Conservation (phyloP, 2,888 invertebrate genomes). For the Drosophila ezoana region DNA sequence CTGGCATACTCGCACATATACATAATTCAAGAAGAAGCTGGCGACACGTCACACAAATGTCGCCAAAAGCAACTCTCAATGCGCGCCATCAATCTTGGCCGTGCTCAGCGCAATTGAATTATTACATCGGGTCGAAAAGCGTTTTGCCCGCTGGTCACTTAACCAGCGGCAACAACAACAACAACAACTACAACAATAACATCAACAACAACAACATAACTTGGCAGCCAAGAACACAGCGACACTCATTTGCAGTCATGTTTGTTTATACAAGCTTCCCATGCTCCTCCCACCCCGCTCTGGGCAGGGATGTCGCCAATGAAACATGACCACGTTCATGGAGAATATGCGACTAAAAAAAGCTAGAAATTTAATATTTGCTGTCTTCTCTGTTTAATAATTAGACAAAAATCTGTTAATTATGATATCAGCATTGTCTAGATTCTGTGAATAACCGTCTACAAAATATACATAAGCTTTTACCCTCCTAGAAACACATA, state of each 20-base stretch:
- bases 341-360: neutral
- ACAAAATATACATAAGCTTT: no score
- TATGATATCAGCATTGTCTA: no score
- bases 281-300: neutral
- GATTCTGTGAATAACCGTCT: no score
- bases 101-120: slow-evolving; percentile 71
- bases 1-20: slow-evolving; percentile 37
- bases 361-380: neutral
- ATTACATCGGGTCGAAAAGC: slow-evolving; percentile 74
- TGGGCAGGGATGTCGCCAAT: slow-evolving; percentile 33
- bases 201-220: slow-evolving; percentile 16
- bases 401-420: no score
- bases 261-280: slow-evolving; percentile 53
- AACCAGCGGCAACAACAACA: slow-evolving; percentile 52
- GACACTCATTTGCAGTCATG: slow-evolving; percentile 75
- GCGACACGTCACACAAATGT: slow-evolving; percentile 80
- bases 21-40: slow-evolving; percentile 71
- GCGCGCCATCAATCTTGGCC: slow-evolving; percentile 75
- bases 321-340: slow-evolving; percentile 26
- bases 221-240: slow-evolving; percentile 36
- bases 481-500: no score
- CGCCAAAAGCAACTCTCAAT: slow-evolving; percentile 76
- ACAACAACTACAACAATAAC: slow-evolving; percentile 11
- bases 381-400: no score
- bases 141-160: slow-evolving; percentile 70